Evolutionary conservation across 2,797 vertebrate species (phyloP), one percentile per base, ranked within the genome.

Genomic region (Spondyliosoma cantharus): DNA sequence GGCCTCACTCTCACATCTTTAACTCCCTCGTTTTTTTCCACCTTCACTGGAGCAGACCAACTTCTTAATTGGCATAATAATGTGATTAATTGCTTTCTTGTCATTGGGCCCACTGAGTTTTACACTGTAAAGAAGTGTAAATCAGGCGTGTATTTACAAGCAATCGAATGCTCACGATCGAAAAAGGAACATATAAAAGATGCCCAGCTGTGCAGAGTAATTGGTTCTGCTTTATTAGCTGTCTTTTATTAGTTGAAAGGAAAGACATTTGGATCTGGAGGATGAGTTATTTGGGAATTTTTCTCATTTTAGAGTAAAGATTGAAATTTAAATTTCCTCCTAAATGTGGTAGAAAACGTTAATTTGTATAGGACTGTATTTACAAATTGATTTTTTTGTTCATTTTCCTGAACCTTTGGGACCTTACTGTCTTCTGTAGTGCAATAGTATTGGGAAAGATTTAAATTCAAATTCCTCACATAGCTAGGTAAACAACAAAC

Each of bases 31-130:
- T 58, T 64, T 74, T 68, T 42, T 84, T 72, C 73, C 64, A 82
- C 78, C 81, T 84, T 87, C 78, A 68, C 29, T 76, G 79, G 72
- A 86, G 91, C 87, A 81, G 80, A 86, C 83, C 78, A 83, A 83
- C 86, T 84, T 83, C 83, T 87, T 93, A 94, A 94, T 92, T 92
- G 87, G 76, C 91, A 87, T 86, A 88, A 89, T 92, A 91, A 93
- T 90, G 90, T 91, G 86, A 92, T 93, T 94, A 94, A 94, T 92
- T 92, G 86, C 85, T 89, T 89, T 93, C 86, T 93, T 92, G 90
- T 93, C 89, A 89, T 86, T 84, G 78, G 81, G 86, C 82, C 88
- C 62, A 56, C 78, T 82, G 90, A 80, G 86, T 89, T 85, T 85
- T 81, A 62, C 81, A 85, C 87, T 71, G 90, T 93, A 90, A 92